Evolutionary conservation across 2,797 vertebrate genomes (phyloP), one percentile per base, ranked within the genome.

Genomic region (Poecilia picta): DNA sequence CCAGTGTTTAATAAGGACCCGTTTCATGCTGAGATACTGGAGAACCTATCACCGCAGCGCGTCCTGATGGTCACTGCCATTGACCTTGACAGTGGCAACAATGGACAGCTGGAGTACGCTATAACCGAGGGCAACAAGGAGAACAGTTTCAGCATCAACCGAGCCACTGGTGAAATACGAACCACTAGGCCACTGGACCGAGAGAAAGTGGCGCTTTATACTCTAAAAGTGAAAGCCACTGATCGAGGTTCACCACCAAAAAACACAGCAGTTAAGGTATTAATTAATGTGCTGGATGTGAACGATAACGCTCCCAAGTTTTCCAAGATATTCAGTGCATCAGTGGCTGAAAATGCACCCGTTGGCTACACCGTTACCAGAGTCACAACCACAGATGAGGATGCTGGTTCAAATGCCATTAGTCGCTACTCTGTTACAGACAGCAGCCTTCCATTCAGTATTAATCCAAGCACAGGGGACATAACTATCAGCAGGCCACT

Each of bases 261-360:
- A 90, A 98, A 93, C 91, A 94, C 96, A 0, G 95, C 90, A 0
- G 97, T 97, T 2, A 97, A 95, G 88, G 97, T 99, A 23, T 57
- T 98, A 2, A 95, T 99, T 77, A 95, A 89, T 3, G 95, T 99
- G 15, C 92, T 99, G 85, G 98, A 99, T 90, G 98, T 99, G 78
- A 99, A 99, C 13, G 98, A 99, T 87, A 99, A 99, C 0, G 98
- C 98, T 10, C 98, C 98, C 0, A 95, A 97, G 85, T 99, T 99
- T 93, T 99, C 98, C 8, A 98, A 99, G 82, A 99, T 99, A 84
- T 99, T 99, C 62, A 99, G 97, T 39, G 97, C 98, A 74, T 95
- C 96, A 0, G 97, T 99, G 74, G 96, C 97, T 18, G 98, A 99
- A 94, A 99, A 98, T 3, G 98, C 97, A 0, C 97, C 98, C 0